Evolutionary conservation across 2,888 invertebrate species (phyloP).

Genomic region (Hirtodrosophila alboralis): DNA sequence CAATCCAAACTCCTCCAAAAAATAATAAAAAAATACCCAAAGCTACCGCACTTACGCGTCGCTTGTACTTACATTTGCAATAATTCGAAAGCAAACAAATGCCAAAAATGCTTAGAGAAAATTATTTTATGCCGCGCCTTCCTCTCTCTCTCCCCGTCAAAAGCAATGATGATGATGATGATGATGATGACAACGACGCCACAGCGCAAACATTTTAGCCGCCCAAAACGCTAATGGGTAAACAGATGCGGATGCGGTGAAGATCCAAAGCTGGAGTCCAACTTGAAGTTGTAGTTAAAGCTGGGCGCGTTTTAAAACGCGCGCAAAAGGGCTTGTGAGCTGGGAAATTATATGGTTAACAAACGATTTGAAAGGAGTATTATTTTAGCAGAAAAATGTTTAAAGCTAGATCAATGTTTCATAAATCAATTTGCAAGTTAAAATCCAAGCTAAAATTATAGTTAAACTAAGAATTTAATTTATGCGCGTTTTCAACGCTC

Average conservation of each 20-base stretch:
- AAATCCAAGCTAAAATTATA: no score
- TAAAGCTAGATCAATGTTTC: no score
- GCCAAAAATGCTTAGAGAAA: constrained; percentile 65
- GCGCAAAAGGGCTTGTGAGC: no score
- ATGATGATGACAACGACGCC: constrained; percentile 51
- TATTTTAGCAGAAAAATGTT: no score
- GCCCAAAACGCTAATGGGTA: constrained; percentile 81
- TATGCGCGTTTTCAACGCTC: no score
- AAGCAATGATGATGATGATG: constrained; percentile 12
- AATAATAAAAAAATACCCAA: background rate
- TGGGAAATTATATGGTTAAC: no score
- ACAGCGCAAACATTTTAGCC: constrained; percentile 70
- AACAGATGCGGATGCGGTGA: constrained; percentile 68
- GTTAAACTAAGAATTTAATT: no score
- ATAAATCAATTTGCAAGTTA: no score
- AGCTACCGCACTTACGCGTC: constrained; percentile 70
- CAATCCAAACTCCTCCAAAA: constrained; percentile 11
- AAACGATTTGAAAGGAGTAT: no score
- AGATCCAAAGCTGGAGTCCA: constrained; percentile 51
- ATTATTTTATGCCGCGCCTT: constrained; percentile 52
- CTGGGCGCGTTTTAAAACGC: constrained; percentile 40
- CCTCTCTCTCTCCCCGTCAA: background rate
- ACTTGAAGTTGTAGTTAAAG: constrained; percentile 25
- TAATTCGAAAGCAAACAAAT: constrained; percentile 75
- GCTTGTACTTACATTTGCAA: constrained; percentile 68